These are phyloP conservation scores for Lepidurus apus DNA, from an alignment of 1,140 invertebrate species.

Conservation along the genomic window DNA sequence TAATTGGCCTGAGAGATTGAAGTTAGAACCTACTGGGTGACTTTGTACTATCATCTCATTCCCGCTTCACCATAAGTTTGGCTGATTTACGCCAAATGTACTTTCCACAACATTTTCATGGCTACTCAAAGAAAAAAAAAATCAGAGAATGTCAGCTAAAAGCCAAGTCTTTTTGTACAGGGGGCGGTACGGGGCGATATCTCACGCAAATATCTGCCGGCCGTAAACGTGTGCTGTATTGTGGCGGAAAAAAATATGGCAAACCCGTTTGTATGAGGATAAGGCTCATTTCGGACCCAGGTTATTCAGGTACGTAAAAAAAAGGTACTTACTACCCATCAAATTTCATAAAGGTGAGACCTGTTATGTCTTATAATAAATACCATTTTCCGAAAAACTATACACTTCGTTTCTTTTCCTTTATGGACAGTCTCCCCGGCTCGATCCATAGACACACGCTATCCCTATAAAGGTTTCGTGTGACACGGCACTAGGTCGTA, in stretches of 20 bases:
- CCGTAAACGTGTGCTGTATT: too few relatives aligned
- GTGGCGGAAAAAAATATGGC: too few relatives aligned
- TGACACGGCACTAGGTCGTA: constrained; percentile 10
- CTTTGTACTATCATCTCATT: neutral
- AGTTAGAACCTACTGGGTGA: neutral
- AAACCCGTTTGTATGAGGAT: neutral
- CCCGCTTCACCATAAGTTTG: neutral
- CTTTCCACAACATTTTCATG: too few relatives aligned
- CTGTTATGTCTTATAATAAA: constrained; percentile 11
- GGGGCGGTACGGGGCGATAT: too few relatives aligned
- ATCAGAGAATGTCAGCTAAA: too few relatives aligned
- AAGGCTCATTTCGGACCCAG: neutral
- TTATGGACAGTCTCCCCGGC: neutral
- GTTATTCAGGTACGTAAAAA: neutral
- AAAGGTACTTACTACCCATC: neutral
- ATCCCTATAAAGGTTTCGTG: constrained; percentile 10
- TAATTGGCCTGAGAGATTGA: neutral
- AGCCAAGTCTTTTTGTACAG: too few relatives aligned
- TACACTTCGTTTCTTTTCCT: neutral
- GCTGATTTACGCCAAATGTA: too few relatives aligned
- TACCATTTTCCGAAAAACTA: neutral
- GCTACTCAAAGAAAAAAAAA: too few relatives aligned
- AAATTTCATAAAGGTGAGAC: neutral
- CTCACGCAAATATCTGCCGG: too few relatives aligned
- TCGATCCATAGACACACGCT: neutral